Base-by-base conservation (phyloP, 1,140 invertebrate species). In the Chrysopa pallens region DNA sequence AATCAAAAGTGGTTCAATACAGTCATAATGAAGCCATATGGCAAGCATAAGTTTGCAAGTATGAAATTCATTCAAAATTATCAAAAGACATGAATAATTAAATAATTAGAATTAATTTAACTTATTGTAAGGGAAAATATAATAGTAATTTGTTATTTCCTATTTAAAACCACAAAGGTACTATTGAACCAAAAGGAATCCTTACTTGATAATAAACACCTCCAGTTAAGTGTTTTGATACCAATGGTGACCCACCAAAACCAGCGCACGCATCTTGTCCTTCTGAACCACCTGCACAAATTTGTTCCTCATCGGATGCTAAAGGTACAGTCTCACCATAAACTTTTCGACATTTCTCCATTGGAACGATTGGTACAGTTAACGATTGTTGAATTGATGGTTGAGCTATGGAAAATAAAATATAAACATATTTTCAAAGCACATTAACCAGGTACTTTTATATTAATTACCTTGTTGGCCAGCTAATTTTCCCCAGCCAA, bases 221-320 rank as follows among this genome's bases (percentile, higher is more conserved):
- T 36, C 69, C 68, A 9, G 31, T 11, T 23, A 23, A 23, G 43
- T 70, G 65, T 35, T 62, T 62, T 0, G 75, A 52, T 29, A 80
- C 53, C 3, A 81, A 54, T 0, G 78, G 77, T 1, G 76, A 71
- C 7, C 78, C 78, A 6, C 77, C 76, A 49, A 80, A 80, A 2
- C 77, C 77, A 7, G 73, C 69, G 46, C 78, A 81, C 0, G 76
- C 77, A 55, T 81, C 78, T 39, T 68, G 64, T 1, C 68, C 69
- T 38, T 53, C 62, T 50, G 78, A 72, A 1, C 76, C 77, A 0
- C 77, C 77, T 8, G 74, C 77, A 48, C 78, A 81, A 39, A 81
- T 54, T 52, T 78, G 73, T 43, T 61, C 61, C 0, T 73, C 67
- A 29, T 76, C 70, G 13, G 64, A 60, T 3, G 48, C 48, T 6